These are phyloP conservation scores for Oncorhynchus kisutch DNA, from an alignment of 2,113 vertebrate species.

Conservation along the genomic window DNA sequence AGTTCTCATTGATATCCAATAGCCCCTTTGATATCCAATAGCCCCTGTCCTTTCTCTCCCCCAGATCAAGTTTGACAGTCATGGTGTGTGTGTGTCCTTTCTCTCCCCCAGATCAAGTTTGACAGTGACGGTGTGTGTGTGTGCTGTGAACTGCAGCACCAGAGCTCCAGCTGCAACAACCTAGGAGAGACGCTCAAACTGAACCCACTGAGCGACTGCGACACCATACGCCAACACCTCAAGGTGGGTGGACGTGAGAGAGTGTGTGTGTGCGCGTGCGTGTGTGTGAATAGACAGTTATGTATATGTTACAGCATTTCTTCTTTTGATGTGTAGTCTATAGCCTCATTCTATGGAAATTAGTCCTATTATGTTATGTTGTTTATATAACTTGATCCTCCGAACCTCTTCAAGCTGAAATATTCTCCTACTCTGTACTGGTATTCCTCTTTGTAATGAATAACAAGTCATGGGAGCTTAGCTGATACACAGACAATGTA, in stretches of 20 bases:
- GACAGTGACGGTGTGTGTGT: constrained; percentile 96
- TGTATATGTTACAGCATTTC: background rate
- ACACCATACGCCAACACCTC: constrained; percentile 87
- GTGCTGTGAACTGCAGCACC: constrained; percentile 92
- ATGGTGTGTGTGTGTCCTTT: constrained; percentile 88
- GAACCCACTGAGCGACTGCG: constrained; percentile 91
- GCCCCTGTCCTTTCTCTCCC: constrained; percentile 35
- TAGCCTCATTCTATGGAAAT: too few relatives aligned
- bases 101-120: constrained; percentile 73
- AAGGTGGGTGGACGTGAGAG: constrained; percentile 76
- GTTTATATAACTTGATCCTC: too few relatives aligned
- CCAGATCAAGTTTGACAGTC: too few relatives aligned
- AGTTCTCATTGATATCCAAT: background rate
- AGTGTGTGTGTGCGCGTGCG: background rate
- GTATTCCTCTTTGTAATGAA: background rate
- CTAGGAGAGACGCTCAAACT: constrained; percentile 93
- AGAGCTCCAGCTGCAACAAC: constrained; percentile 91
- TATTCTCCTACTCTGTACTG: background rate
- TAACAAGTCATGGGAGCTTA: constrained; percentile 6
- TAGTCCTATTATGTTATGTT: too few relatives aligned
- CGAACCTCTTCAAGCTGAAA: too few relatives aligned
- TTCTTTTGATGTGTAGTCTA: background rate
- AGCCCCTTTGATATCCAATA: background rate
- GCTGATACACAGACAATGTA: background rate
- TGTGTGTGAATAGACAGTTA: too few relatives aligned